A percentile compares a stretch with the other conserved stretches of the same genome.
Evolutionary conservation across 2,797 vertebrate genomes (phyloP).

Genomic region (Sebastiscus albofasciatus): DNA sequence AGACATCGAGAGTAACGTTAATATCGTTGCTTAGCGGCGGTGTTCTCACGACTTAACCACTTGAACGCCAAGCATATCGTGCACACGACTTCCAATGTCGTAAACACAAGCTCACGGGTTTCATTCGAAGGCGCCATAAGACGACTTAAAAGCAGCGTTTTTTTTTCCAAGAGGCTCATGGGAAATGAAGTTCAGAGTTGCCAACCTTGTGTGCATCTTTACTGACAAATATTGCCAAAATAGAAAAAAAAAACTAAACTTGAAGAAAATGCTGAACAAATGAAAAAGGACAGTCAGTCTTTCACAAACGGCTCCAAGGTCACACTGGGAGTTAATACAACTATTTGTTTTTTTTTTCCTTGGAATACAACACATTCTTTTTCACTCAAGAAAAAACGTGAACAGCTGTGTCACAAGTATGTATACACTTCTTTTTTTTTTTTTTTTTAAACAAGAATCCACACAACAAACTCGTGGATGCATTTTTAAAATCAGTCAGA

Average conservation of each 20-base stretch:
- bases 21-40: accelerated
- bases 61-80: no score
- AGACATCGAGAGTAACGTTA: accelerated
- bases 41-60: no score
- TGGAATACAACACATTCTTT: conserved; percentile 28
- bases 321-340: conserved; percentile 3
- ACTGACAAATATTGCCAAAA: conserved; percentile 20
- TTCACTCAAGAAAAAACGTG: conserved; percentile 18
- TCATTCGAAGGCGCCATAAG: no score
- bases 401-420: conserved; percentile 49
- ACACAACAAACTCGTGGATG: conserved; percentile 42
- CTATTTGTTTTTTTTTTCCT: not conserved
- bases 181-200: conserved; percentile 3
- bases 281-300: conserved; percentile 6
- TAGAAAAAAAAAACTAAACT: not conserved
- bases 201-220: not conserved
- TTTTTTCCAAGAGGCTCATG: not conserved
- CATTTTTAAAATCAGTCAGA: conserved; percentile 45
- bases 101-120: no score
- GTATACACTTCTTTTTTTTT: conserved; percentile 12
- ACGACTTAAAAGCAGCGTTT: not conserved
- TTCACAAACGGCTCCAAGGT: conserved; percentile 12
- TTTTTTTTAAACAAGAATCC: conserved; percentile 37
- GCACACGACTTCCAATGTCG: no score
- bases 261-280: not conserved